Base-by-base conservation (phyloP, 2,113 vertebrate species). In the Xiphorhynchus elegans region DNA sequence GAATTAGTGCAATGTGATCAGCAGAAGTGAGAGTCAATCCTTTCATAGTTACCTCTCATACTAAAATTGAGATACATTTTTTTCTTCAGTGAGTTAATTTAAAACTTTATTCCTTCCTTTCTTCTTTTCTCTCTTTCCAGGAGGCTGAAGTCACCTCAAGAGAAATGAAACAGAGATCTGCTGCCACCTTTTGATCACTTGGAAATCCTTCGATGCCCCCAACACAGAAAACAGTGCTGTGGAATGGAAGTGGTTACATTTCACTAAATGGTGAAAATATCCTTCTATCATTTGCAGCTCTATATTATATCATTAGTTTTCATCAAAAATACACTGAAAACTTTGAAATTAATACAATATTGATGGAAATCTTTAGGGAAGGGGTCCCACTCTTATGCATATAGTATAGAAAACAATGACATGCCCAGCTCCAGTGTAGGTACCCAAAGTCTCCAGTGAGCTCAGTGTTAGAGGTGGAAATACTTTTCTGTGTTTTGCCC, bases 161-260 rank as follows among this genome's bases (percentile, higher is more conserved):
- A 89, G 42, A 68, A 75, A 77, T 56, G 55, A 79, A 74, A 39
- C 95, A 81, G 96, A 80, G 81, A 70, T 93, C 53, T 97, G 80
- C 97, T 97, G 97, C 97, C 97, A 97, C 94, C 98, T 97, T 84
- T 94, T 96, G 97, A 91, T 49, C 49, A 21, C 47, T 56, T 25
- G 31, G 44, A 89, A 66, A 80, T 76, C n/a, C 18, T 94, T 64
- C 46, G 37, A 4, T 7, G 16, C 28, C n/a, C 26, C 9, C 39
- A 35, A 2, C 12, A 2, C 42, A 18, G 39, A 79, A 63, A 23
- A 35, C 13, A 19, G 31, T 0, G 0, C 31, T 31, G 29, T 8
- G 50, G 37, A 26, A 37, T 0, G 3, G 19, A 53, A 19, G 39
- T 12, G 26, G 29, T 23, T 85, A 1, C 31, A 3, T 67, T 67